Evolutionary conservation across 1,140 invertebrate genomes (phyloP).

Genomic region (Lordiphosa mommai): DNA sequence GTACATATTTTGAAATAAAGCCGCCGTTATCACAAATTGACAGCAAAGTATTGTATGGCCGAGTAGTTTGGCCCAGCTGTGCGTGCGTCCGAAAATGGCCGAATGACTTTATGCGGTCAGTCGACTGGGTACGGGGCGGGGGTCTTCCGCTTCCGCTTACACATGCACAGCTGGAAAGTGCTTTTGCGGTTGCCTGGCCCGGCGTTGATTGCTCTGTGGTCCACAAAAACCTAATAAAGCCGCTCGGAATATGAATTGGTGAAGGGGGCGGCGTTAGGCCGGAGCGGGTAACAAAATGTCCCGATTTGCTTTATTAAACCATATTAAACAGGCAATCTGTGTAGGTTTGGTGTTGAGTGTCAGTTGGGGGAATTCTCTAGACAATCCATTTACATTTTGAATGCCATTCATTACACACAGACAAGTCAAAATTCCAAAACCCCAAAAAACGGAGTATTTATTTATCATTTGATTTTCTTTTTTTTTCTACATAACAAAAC

Average conservation of each 20-base stretch:
- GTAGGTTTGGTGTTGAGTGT: slow-evolving; percentile 25
- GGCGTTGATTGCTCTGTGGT: slow-evolving; percentile 53
- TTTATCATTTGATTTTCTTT: not conserved
- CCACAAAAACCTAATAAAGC: slow-evolving; percentile 59
- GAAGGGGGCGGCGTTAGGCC: slow-evolving; percentile 12
- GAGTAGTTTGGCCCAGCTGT: slow-evolving; percentile 32
- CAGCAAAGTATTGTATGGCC: slow-evolving; percentile 59
- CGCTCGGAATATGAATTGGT: slow-evolving; percentile 27
- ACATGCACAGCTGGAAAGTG: slow-evolving; percentile 54
- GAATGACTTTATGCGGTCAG: slow-evolving; percentile 66
- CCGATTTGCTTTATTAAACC: slow-evolving; percentile 46
- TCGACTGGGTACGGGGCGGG: slow-evolving; percentile 33
- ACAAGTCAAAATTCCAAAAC: slow-evolving; percentile 36
- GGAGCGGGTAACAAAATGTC: not conserved
- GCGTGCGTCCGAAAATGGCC: slow-evolving; percentile 26
- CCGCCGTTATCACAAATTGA: slow-evolving; percentile 68
- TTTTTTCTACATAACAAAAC: not conserved
- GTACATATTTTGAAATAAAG: slow-evolving; percentile 63
- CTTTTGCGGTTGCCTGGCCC: slow-evolving; percentile 50
- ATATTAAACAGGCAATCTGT: slow-evolving; percentile 58
- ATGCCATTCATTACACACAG: not conserved
- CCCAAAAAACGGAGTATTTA: not conserved
- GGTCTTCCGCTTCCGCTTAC: slow-evolving; percentile 58
- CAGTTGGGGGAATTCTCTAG: slow-evolving; percentile 9
- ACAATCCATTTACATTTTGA: slow-evolving; percentile 5